Evolutionary conservation across 2,113 vertebrate genomes (phyloP), one percentile per base, ranked within the genome.

Genomic region (Madoqua kirkii): DNA sequence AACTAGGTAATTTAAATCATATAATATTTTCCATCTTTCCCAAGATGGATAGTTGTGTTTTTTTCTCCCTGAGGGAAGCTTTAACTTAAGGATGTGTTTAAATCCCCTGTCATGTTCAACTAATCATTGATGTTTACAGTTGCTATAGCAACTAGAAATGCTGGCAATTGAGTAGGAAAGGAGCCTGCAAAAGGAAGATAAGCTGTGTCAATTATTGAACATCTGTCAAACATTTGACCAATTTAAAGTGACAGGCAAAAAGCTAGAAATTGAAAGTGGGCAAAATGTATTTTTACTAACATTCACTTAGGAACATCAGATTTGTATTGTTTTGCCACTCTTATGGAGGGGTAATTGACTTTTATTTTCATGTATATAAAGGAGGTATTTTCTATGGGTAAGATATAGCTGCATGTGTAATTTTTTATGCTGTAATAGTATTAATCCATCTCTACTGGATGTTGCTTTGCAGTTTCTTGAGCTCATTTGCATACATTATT

Each of bases 181-280:
- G 74, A 87, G 95, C 91, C 98, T 98, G 98, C 84, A 96, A 84
- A 91, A 0, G 0, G 76, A 92, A 98, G 98, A 98, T 98, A 97
- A 99, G 98, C 89, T 93, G n/a, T 96, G 94, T 96, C 98, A 98
- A 95, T 98, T 98, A 97, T 96, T 98, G 98, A 97, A 57, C 98
- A 98, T 92, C 97, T 98, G 97, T 98, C 98, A 95, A 93, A 98
- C 90, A 60, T 52, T 95, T 76, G 43, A 86, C 95, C 97, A 45
- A 45, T 96, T 92, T 33, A 45, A 81, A 97, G 90, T 97, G n/a
- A 93, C 95, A 97, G 95, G 16, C 91, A 88, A 82, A 82, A 45
- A 96, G 96, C 97, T 95, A 21, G 55, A 60, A 92, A 87, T 64
- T 4, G 17, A 88, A 52, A 55, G 36, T 57, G 89, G 95, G 54